phyloP scores from a whole-genome alignment of 2,113 vertebrate species.

The Tamias sibiricus region DNA sequence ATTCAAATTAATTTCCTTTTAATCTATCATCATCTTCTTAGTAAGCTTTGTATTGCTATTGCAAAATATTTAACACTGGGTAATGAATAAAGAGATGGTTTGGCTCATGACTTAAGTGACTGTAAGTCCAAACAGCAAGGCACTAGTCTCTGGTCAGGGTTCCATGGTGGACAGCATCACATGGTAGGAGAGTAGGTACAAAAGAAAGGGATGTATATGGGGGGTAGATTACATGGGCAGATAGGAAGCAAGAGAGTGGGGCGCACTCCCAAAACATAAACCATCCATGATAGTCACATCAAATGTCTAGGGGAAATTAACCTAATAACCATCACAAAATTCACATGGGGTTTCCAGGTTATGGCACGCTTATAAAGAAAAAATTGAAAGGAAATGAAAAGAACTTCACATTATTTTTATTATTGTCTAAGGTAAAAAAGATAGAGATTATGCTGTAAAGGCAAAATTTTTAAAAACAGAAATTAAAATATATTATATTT shows the following conservation, averaged over 20 bases:
- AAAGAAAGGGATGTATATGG: neutral
- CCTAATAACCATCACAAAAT: neutral
- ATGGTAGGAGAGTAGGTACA: neutral
- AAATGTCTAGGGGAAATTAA: neutral
- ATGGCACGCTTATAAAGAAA: neutral
- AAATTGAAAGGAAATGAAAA: neutral
- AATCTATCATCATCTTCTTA: neutral
- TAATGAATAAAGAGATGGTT: neutral
- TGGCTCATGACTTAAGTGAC: neutral
- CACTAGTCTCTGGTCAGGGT: neutral
- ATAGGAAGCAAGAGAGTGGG: neutral
- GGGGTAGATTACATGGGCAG: neutral
- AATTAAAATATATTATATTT: constrained; percentile 64
- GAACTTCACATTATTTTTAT: neutral
- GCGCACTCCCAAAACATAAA: neutral
- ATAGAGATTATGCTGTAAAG: neutral
- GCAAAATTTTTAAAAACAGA: neutral
- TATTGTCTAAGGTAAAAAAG: neutral
- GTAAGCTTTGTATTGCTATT: neutral
- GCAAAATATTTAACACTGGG: neutral
- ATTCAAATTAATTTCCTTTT: constrained; percentile 9
- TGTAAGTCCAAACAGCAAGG: neutral
- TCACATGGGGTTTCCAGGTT: neutral
- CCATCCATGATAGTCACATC: neutral
- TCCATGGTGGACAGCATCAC: neutral